These are phyloP conservation scores for Phalacrocorax pelagicus DNA, from an alignment of 2,113 vertebrate species.

Conservation along the genomic window DNA sequence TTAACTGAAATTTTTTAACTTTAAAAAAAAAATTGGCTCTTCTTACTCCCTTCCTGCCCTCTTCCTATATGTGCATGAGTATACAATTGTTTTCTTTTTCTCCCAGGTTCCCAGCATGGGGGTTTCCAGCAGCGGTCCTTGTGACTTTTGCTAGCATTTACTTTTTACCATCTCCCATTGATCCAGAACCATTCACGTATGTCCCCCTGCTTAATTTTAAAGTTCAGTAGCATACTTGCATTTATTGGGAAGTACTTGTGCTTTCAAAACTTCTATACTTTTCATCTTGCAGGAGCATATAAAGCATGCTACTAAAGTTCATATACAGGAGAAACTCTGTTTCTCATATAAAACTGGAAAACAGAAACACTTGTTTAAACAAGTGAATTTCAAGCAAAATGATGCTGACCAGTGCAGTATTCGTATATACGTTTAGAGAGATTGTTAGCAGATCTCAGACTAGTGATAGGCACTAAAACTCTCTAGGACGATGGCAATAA, in stretches of 20 bases:
- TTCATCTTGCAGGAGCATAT: background rate
- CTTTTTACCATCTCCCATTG: constrained; percentile 72
- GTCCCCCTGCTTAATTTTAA: background rate
- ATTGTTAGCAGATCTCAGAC: background rate
- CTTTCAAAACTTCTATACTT: background rate
- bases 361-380: background rate
- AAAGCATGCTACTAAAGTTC: background rate
- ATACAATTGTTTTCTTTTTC: background rate
- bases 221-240: background rate
- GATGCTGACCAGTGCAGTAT: background rate
- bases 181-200: constrained; percentile 67
- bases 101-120: constrained; percentile 41
- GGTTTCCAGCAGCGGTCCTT: constrained; percentile 23
- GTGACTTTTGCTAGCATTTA: constrained; percentile 57
- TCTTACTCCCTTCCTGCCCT: background rate
- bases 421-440: background rate
- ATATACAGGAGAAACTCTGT: background rate
- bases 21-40: background rate
- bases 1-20: background rate
- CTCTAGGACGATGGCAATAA: background rate
- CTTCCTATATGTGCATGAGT: accelerated
- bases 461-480: background rate
- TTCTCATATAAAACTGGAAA: background rate
- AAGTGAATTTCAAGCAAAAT: background rate
- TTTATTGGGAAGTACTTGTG: background rate